Evolutionary conservation across 2,113 vertebrate species (phyloP).

Genomic region (Oceanodroma tethys): DNA sequence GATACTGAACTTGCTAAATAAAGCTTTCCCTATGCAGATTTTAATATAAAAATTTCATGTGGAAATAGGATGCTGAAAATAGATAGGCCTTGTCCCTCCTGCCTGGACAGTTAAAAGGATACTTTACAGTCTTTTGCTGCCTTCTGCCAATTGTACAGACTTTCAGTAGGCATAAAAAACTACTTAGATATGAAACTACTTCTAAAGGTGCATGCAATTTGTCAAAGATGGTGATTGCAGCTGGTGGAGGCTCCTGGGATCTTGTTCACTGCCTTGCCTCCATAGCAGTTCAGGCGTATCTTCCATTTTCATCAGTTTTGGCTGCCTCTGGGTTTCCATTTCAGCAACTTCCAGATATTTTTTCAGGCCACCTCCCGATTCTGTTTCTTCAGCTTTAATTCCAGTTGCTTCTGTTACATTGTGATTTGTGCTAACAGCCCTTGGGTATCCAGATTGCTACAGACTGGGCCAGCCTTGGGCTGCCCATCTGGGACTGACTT

Average conservation of each 20-base stretch:
- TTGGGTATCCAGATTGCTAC: neutral
- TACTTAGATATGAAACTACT: neutral
- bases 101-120: neutral
- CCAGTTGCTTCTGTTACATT: neutral
- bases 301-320: neutral
- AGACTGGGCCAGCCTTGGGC: neutral
- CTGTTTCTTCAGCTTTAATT: neutral
- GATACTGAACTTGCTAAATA: neutral
- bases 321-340: neutral
- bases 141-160: neutral
- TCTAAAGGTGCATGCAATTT: neutral
- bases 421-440: neutral
- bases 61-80: neutral
- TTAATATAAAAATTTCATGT: neutral
- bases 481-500: neutral
- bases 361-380: neutral
- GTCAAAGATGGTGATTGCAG: neutral
- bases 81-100: neutral
- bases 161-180: neutral
- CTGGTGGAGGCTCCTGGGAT: neutral
- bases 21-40: neutral
- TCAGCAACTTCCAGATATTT: neutral
- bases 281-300: neutral
- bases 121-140: neutral
- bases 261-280: neutral